phyloP scores from a whole-genome alignment of 92 coral and sea anemone genomes.

The Porites cylindrica region DNA sequence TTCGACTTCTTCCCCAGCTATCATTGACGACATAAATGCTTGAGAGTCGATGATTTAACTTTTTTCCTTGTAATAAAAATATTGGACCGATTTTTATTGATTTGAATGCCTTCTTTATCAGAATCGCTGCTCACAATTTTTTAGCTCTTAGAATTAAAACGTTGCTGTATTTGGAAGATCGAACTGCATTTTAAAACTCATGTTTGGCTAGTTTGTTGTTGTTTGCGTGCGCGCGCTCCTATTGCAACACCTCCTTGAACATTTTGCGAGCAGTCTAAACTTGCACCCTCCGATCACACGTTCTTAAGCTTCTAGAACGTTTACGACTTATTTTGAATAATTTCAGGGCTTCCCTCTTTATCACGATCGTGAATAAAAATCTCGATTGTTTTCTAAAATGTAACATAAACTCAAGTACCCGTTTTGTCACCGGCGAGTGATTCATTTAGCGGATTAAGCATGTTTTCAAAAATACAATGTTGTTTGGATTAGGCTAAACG shows the following conservation, averaged over 20 bases:
- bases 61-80: conserved; percentile 12
- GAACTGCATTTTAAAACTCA: not conserved
- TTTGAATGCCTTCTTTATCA: not conserved
- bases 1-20: not conserved
- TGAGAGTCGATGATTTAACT: not conserved
- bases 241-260: not conserved
- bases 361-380: conserved; percentile 13
- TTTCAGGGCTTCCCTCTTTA: conserved; percentile 1
- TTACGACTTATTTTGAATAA: not conserved
- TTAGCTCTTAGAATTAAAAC: not conserved
- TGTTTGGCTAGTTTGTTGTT: not conserved
- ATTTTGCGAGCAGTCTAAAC: not conserved
- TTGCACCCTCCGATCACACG: not conserved
- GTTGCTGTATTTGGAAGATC: not conserved
- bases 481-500: not conserved
- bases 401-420: conserved; percentile 4
- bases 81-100: conserved; percentile 21
- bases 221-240: not conserved
- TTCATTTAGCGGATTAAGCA: not conserved
- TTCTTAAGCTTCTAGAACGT: not conserved
- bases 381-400: not conserved
- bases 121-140: not conserved
- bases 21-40: not conserved
- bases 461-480: not conserved
- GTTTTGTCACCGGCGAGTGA: not conserved